phyloP scores from a whole-genome alignment of 2,113 vertebrate genomes.

The Lanius collurio region DNA sequence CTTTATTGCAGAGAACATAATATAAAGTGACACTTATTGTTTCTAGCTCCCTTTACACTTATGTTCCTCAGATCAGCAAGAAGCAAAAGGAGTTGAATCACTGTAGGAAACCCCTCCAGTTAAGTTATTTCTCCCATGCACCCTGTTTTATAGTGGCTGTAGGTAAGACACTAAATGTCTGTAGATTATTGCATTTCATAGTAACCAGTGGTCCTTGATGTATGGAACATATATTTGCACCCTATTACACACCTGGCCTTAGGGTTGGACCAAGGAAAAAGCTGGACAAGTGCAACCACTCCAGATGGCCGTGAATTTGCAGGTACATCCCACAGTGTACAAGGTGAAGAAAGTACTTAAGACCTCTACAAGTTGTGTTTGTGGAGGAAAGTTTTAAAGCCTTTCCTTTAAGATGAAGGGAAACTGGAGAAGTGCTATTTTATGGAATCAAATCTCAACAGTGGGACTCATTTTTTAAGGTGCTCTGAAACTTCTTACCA shows the following conservation, averaged over 20 bases:
- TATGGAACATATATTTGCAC: not conserved
- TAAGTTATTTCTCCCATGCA: not conserved
- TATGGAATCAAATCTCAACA: not conserved
- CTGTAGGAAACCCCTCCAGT: not conserved
- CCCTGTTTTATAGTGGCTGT: not conserved
- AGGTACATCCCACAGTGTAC: too few species aligned
- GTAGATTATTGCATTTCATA: not conserved
- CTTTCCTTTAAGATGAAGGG: not conserved
- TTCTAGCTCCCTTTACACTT: not conserved
- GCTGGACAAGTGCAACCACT: not conserved
- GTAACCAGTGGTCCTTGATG: not conserved
- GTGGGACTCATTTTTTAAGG: not conserved
- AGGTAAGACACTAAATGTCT: not conserved
- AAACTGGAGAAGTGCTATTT: not conserved
- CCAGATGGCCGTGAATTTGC: rapidly evolving
- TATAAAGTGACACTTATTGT: not conserved
- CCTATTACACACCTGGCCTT: not conserved
- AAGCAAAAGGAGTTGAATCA: not conserved
- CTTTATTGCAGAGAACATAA: not conserved
- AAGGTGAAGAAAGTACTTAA: not conserved
- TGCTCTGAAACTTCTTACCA: not conserved
- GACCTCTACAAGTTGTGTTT: not conserved
- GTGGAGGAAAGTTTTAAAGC: not conserved
- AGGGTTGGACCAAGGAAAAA: not conserved
- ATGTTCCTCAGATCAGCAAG: not conserved